These are phyloP conservation scores for Agapornis roseicollis DNA, from an alignment of 2,113 vertebrate genomes.

Conservation along the genomic window DNA sequence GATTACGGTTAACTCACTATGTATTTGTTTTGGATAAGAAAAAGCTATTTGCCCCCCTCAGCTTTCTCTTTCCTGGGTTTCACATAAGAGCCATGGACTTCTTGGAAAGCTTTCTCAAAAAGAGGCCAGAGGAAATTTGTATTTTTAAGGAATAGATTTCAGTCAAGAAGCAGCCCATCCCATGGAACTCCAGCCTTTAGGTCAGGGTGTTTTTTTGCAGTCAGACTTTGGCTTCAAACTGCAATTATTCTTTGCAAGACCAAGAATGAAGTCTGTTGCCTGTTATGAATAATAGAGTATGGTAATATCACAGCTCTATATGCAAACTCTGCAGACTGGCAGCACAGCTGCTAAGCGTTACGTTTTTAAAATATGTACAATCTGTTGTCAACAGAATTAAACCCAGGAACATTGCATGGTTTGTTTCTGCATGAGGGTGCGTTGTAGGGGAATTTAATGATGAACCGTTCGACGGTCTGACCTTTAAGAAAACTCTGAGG, in stretches of 20 bases:
- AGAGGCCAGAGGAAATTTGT: neutral
- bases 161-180: neutral
- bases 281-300: constrained; percentile 67
- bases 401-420: constrained; percentile 1
- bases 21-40: neutral
- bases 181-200: neutral
- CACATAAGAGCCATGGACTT: neutral
- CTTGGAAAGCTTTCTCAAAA: neutral
- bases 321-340: constrained; percentile 56
- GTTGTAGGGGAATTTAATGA: constrained; percentile 53
- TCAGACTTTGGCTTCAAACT: constrained; percentile 18
- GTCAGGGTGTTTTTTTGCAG: neutral
- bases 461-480: constrained; percentile 42
- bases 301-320: constrained; percentile 60
- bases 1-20: neutral
- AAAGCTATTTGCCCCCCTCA: neutral
- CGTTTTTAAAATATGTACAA: constrained; percentile 50
- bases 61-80: neutral
- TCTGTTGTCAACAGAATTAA: constrained; percentile 66
- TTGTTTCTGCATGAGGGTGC: constrained; percentile 47
- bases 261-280: constrained; percentile 45
- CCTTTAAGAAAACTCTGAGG: constrained; percentile 7
- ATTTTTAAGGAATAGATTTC: constrained; percentile 4
- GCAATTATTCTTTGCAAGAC: constrained; percentile 54
- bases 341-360: constrained; percentile 56